Evolutionary conservation across 2,797 vertebrate species (phyloP).

Genomic region (Pangasius macronema): DNA sequence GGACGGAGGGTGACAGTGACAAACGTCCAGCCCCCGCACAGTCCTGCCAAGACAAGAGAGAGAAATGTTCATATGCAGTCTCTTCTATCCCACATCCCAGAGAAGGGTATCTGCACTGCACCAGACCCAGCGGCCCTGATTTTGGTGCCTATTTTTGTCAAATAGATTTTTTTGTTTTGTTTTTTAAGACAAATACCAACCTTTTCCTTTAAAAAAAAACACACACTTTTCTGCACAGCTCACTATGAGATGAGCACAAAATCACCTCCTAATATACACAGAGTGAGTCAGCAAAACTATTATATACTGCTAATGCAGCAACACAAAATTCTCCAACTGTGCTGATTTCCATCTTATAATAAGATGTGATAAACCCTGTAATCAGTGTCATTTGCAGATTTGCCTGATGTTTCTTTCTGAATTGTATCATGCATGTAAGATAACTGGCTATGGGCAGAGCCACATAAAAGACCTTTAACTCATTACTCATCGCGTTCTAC

Average conservation of each 20-base stretch:
- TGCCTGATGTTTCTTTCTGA: not conserved
- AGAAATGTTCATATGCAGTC: constrained; percentile 18
- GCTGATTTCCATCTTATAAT: not conserved
- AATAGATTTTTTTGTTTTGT: not conserved
- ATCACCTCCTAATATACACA: not conserved
- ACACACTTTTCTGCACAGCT: not conserved
- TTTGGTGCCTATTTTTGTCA: constrained; percentile 17
- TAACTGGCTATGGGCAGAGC: not conserved
- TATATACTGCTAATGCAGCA: not conserved
- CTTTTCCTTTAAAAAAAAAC: not conserved
- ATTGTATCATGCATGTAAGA: no score
- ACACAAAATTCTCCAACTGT: not conserved
- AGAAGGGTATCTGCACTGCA: constrained; percentile 58
- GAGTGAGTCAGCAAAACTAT: not conserved
- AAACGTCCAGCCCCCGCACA: constrained; percentile 51
- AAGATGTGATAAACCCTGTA: not conserved
- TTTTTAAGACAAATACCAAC: not conserved
- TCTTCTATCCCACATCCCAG: constrained; percentile 15
- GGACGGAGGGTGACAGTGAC: constrained; percentile 52
- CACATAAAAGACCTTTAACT: not conserved
- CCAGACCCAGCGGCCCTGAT: constrained; percentile 44
- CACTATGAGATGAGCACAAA: not conserved
- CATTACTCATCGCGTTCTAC: not conserved
- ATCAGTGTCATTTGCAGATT: not conserved
- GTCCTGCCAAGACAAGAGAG: constrained; percentile 25